Evolutionary conservation across 2,113 vertebrate species (phyloP).

Genomic region (Amia ocellicauda): DNA sequence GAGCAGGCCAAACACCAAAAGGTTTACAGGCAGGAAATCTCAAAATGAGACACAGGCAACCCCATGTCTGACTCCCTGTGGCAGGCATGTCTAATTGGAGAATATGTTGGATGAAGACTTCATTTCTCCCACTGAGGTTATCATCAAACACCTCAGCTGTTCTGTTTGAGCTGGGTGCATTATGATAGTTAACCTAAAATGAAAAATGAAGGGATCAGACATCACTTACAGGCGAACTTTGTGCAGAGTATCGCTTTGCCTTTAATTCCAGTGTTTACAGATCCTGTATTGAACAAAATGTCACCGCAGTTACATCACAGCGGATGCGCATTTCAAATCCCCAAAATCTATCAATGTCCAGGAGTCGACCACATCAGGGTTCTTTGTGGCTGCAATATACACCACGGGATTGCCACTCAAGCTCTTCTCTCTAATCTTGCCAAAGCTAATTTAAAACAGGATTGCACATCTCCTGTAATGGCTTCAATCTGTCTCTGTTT

Average conservation of each 20-base stretch:
- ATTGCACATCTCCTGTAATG: slow-evolving; percentile 53
- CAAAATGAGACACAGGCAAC: neutral
- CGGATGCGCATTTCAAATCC: slow-evolving; percentile 34
- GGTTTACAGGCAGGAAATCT: neutral
- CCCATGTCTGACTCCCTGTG: neutral
- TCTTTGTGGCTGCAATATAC: slow-evolving; percentile 22
- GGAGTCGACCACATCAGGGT: slow-evolving; percentile 52
- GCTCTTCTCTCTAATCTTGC: slow-evolving; percentile 53
- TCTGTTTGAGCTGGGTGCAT: too few relatives aligned
- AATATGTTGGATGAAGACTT: too few relatives aligned
- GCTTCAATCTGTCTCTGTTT: slow-evolving; percentile 41
- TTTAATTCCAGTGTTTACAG: slow-evolving; percentile 22
- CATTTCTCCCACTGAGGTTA: too few relatives aligned
- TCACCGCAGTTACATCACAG: slow-evolving; percentile 21
- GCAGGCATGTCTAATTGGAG: neutral
- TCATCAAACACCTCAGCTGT: too few relatives aligned
- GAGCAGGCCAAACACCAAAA: neutral
- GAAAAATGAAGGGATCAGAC: too few relatives aligned
- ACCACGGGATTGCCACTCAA: slow-evolving; percentile 38
- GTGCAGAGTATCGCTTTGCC: too few relatives aligned
- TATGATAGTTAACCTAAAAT: too few relatives aligned
- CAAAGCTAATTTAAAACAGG: slow-evolving; percentile 57
- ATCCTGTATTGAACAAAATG: slow-evolving; percentile 23
- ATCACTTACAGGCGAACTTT: too few relatives aligned
- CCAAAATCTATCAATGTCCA: slow-evolving; percentile 36